Percentiles rank a stretch among this genome's conserved stretches.
phyloP scores from a whole-genome alignment of 92 coral and sea anemone species.

The Virgularia gustaviana region DNA sequence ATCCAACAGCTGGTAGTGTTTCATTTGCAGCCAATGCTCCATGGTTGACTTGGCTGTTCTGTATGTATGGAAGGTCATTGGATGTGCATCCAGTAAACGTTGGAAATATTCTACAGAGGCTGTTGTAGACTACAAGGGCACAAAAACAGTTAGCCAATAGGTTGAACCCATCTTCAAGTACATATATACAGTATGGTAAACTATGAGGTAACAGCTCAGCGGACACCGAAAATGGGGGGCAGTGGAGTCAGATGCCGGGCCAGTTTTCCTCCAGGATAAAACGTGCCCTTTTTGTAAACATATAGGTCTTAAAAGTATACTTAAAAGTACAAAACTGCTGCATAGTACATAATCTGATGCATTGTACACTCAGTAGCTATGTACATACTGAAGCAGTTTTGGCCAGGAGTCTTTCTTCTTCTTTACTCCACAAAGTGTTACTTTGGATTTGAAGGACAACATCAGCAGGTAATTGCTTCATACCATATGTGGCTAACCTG shows the following conservation, averaged over 20 bases:
- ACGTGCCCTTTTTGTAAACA: too few species aligned
- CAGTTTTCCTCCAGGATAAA: too few species aligned
- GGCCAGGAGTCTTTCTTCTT: conserved; percentile 78
- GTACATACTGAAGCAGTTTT: conserved; percentile 75
- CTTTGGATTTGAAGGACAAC: conserved; percentile 81
- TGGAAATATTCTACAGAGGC: conserved; percentile 85
- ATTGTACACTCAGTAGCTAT: background rate
- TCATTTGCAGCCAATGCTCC: conserved; percentile 93
- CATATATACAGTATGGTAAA: too few species aligned
- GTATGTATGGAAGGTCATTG: conserved; percentile 79
- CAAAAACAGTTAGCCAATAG: too few species aligned
- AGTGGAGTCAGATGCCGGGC: too few species aligned
- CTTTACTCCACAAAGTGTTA: conserved; percentile 91
- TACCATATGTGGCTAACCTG: conserved; percentile 86
- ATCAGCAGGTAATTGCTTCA: conserved; percentile 93
- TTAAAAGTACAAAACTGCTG: background rate
- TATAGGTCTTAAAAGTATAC: too few species aligned
- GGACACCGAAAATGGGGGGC: too few species aligned
- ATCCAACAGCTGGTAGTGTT: conserved; percentile 82
- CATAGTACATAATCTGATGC: background rate
- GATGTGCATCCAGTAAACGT: conserved; percentile 67
- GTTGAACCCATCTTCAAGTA: too few species aligned
- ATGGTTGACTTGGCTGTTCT: conserved; percentile 79
- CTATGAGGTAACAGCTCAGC: too few species aligned
- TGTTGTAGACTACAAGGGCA: conserved; percentile 78